Evolutionary conservation across 2,797 vertebrate species (phyloP).

Genomic region (Picus viridis): DNA sequence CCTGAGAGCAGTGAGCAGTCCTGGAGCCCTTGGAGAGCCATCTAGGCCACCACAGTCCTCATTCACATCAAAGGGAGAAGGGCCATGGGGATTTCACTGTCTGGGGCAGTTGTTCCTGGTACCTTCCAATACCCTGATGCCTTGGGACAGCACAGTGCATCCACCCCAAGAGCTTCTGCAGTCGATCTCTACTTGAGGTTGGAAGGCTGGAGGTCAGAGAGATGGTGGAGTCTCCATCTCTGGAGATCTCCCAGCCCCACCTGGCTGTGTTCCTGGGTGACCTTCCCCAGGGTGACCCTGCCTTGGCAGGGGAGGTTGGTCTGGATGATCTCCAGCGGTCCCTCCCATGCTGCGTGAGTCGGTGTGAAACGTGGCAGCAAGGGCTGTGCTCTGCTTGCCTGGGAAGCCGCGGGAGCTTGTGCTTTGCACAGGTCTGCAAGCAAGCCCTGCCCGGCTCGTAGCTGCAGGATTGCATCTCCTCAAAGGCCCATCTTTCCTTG

Average conservation of each 20-base stretch:
- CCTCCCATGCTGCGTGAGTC: too few species aligned
- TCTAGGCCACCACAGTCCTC: neutral
- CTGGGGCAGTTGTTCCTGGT: neutral
- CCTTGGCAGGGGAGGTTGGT: too few species aligned
- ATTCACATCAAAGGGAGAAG: neutral
- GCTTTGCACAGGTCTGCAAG: neutral
- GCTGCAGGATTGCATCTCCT: neutral
- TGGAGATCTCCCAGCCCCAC: too few species aligned
- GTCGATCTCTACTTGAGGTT: neutral
- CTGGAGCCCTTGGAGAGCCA: neutral
- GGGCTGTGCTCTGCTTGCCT: too few species aligned
- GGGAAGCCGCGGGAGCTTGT: neutral
- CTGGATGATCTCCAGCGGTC: too few species aligned
- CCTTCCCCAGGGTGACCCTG: too few species aligned
- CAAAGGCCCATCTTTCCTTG: fast-evolving
- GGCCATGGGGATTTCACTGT: neutral
- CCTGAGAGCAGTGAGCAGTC: neutral
- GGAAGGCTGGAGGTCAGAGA: neutral
- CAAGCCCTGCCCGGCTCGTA: neutral
- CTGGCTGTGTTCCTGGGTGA: too few species aligned
- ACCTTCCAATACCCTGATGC: neutral
- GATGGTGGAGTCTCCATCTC: too few species aligned
- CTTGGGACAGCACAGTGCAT: fast-evolving
- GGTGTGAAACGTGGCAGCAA: neutral
- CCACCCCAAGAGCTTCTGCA: neutral